phyloP scores from a whole-genome alignment of 2,888 invertebrate species.

The Heliconius erato region DNA sequence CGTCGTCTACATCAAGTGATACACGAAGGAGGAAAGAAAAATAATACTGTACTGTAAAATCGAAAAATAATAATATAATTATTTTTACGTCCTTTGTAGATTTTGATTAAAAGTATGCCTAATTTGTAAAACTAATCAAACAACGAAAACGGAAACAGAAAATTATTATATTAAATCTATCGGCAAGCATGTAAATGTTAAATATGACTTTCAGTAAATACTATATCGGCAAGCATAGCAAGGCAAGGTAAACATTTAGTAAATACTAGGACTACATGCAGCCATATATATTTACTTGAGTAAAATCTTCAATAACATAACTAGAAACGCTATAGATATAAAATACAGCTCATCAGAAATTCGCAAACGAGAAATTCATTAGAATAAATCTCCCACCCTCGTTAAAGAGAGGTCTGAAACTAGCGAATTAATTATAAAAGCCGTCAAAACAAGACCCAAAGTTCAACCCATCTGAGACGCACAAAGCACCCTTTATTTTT shows the following conservation, averaged over 20 bases:
- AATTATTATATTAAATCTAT: background rate
- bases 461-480: slow-evolving; percentile 81
- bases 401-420: slow-evolving; percentile 80
- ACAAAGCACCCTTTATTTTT: slow-evolving; percentile 78
- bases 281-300: background rate
- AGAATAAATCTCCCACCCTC: slow-evolving; percentile 76
- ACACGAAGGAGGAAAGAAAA: too few species aligned
- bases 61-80: background rate
- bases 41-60: background rate
- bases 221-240: background rate
- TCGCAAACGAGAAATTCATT: slow-evolving; percentile 61
- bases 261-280: background rate
- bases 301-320: background rate
- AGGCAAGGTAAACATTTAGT: background rate
- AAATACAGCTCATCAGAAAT: slow-evolving; percentile 54
- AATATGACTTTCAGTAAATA: background rate
- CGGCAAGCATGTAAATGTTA: background rate
- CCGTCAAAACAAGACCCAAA: slow-evolving; percentile 83
- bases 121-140: background rate
- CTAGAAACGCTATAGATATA: slow-evolving; percentile 43
- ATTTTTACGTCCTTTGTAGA: background rate
- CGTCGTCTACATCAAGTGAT: too few species aligned
- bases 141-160: background rate
- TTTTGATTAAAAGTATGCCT: background rate
- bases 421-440: slow-evolving; percentile 86